Conservation (phyloP, 2,113 vertebrate genomes). For the Alouatta palliata region DNA sequence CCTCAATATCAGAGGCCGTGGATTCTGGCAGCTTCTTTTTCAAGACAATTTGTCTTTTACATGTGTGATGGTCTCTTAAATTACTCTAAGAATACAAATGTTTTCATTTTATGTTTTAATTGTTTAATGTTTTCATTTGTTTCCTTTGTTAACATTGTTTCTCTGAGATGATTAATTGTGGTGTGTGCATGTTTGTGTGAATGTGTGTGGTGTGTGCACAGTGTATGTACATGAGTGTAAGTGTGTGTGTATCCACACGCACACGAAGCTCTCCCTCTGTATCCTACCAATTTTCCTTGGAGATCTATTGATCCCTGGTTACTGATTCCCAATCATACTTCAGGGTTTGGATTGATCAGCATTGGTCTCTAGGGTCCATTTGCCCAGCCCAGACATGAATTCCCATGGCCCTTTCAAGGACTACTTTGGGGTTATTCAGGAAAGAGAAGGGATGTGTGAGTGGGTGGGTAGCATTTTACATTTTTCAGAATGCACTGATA, state of each 20-base stretch:
- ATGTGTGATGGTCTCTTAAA: background rate
- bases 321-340: background rate
- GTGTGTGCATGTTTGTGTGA: background rate
- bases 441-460: background rate
- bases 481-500: background rate
- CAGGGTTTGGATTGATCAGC: background rate
- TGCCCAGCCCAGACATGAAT: background rate
- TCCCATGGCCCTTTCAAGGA: no score
- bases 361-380: background rate
- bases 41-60: background rate
- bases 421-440: background rate
- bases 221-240: background rate
- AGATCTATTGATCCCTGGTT: background rate
- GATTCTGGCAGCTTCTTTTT: background rate
- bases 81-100: background rate
- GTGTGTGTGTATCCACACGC: no score
- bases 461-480: no score
- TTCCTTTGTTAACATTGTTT: background rate
- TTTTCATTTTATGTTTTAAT: no score
- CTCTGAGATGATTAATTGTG: no score
- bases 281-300: background rate
- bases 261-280: background rate
- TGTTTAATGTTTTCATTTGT: background rate
- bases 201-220: background rate
- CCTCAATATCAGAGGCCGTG: background rate